Base-by-base conservation (phyloP, 1,140 invertebrate species). In the Drosophila sproati region DNA sequence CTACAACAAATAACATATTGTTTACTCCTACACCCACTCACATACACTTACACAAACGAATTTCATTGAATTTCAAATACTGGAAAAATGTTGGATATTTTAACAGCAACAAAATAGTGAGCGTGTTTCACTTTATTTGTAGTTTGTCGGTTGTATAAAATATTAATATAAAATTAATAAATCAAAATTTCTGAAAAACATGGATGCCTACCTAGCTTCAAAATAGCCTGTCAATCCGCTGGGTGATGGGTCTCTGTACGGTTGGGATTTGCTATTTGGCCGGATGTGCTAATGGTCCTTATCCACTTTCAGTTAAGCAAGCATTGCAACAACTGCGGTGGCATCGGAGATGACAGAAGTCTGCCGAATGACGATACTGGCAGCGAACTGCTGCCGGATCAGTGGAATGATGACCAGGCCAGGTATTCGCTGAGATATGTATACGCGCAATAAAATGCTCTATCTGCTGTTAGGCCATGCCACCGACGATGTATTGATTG, bases 261-360 rank as follows among this genome's bases (percentile, higher is more conserved):
- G 96, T 6, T 96, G 96, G 94, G 95, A 96, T 88, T 91, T 96
- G 61, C 92, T 96, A 31, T 95, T 95, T 73, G 96, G 91, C 93
- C 95, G 77, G 96, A 97, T 91, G 92, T 96, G 45, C 85, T 96
- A 28, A 91, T 96, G 60, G 93, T 94, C 12, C 94, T 96, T 48
- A 92, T 95, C 34, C 96, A 97, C 87, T 96, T 95, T 93, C 94
- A 95, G 87, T 90, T 96, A 2, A 93, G 95, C 2, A 96, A 95
- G 91, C 94, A 94, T 90, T 95, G 94, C 34, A 64, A 66, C 2
- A 96, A 94, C 74, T 96, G 95, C 77, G 93, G 96, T 67, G 96
- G 96, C 55, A 90, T 95, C 35, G 95, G 95, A 4, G 95, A 96
- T 91, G 93, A 94, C 93, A 95, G 94, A 91, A 93, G 92, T 29